phyloP scores from a whole-genome alignment of 1,140 invertebrate genomes.

The Epicauta chinensis region DNA sequence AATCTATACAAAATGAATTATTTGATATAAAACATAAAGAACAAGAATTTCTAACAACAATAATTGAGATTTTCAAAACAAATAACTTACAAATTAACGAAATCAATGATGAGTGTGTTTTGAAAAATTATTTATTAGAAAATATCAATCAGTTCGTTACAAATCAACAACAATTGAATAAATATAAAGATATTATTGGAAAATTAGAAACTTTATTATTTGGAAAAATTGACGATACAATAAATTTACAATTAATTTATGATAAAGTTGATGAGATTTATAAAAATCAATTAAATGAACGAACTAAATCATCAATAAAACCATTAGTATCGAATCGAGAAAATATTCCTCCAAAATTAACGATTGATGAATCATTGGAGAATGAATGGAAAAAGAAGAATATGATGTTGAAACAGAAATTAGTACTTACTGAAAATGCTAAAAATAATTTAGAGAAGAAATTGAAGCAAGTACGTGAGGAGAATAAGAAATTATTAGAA shows the following conservation, averaged over 20 bases:
- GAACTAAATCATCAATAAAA: neutral
- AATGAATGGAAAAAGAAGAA: constrained; percentile 32
- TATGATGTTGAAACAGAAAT: constrained; percentile 22
- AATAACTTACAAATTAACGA: neutral
- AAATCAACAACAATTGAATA: constrained; percentile 1
- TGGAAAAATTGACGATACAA: constrained; percentile 17
- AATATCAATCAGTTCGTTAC: neutral
- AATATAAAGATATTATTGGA: too few relatives aligned
- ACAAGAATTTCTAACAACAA: neutral
- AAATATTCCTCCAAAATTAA: neutral
- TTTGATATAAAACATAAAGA: too few relatives aligned
- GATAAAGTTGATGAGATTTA: constrained; percentile 2
- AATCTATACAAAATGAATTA: neutral
- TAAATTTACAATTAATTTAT: constrained; percentile 10
- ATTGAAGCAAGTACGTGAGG: constrained; percentile 26
- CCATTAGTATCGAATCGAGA: neutral
- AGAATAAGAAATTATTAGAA: constrained; percentile 25
- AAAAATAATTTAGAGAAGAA: constrained; percentile 33
- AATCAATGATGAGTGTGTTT: neutral
- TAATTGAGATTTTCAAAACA: neutral
- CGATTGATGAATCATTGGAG: constrained; percentile 10
- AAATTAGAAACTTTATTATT: too few relatives aligned
- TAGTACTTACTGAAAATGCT: constrained; percentile 28
- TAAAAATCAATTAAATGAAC: neutral
- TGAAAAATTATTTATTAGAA: neutral